Base-by-base conservation (phyloP, 2,113 vertebrate species). In the Halichoeres trimaculatus region DNA sequence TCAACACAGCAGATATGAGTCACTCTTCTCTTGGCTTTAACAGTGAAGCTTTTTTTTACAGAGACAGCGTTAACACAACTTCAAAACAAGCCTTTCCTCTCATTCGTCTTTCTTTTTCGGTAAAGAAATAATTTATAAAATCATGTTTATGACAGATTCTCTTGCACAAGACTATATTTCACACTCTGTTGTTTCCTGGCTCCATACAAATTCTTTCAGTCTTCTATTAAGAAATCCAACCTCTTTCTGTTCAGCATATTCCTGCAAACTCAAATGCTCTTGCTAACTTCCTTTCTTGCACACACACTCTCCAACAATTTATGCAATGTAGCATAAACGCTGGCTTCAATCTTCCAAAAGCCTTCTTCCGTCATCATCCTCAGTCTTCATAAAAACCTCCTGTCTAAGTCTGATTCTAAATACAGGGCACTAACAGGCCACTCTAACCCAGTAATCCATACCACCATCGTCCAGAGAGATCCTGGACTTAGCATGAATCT, bases 361-460 rank as follows among this genome's bases (percentile, higher is more conserved):
- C 48, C 62, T 66, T 80, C 67, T 77, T 75, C 66, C 41, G 52
- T 68, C 74, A 55, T 86, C 59, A 58, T 72, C 63, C 57, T 30
- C 54, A 13, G 63, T 86, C 80, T 80, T 83, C 80, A 86, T 62
- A 81, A 68, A 74, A 90, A 83, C 78, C 54, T 75, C 35, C 69
- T 12, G 17, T 74, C 52, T 70, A 53, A 61, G 43, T 67, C 51
- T 56, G 36, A 68, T 55, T 40, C 55, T 68, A 65, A 83, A 52
- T 47, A 78, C 54, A 65, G 72, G 23, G 63, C 19, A 19, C 58
- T 64, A 73, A 81, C 38, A 67, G 65, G 35, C 71, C 50, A 59
- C 51, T 83, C 73, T 65, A 87, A 79, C 53, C 62, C 69, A 80
- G 80, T 87, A 85, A 85, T 86, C 78, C 73, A 83, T 56, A 77